These are phyloP conservation scores for Gadus macrocephalus DNA, from an alignment of 2,113 vertebrate species.

Conservation along the genomic window DNA sequence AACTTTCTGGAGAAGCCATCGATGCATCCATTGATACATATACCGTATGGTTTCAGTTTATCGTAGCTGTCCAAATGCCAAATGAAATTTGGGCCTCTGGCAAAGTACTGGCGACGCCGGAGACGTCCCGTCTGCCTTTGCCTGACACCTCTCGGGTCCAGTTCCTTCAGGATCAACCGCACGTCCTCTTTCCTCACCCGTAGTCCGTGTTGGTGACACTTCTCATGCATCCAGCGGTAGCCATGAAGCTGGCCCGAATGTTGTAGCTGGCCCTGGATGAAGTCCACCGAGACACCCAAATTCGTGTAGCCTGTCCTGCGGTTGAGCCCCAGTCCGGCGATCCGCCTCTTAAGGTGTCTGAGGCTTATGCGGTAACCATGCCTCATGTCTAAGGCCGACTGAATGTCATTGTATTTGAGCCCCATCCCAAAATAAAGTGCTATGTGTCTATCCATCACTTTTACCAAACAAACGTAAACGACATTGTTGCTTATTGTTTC, in stretches of 20 bases:
- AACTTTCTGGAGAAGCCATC: conserved; percentile 26
- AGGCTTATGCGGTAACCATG: conserved; percentile 12
- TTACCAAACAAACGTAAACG: no score
- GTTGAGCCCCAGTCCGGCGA: conserved; percentile 2
- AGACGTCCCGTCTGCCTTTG: conserved; percentile 19
- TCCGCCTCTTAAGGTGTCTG: conserved; percentile 9
- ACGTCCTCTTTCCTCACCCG: conserved; percentile 26
- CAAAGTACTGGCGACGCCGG: conserved; percentile 10
- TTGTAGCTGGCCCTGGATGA: conserved; percentile 7
- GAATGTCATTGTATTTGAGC: conserved; percentile 20
- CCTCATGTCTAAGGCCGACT: conserved; percentile 1
- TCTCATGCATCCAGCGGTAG: conserved; percentile 21
- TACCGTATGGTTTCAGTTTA: conserved; percentile 23
- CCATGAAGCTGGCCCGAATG: conserved; percentile 21
- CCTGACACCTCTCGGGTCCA: conserved; percentile 11
- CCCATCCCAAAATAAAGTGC: conserved; percentile 29
- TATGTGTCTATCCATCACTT: conserved; percentile 12
- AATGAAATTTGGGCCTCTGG: conserved; percentile 20
- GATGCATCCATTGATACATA: conserved; percentile 20
- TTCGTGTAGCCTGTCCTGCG: neutral
- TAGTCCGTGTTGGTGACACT: conserved; percentile 14
- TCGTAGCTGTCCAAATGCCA: conserved; percentile 21
- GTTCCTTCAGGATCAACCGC: conserved; percentile 15
- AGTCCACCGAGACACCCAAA: conserved; percentile 14
- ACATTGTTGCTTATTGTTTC: no score